These are phyloP conservation scores for Setipinna tenuifilis DNA, from an alignment of 2,797 vertebrate genomes.

Conservation along the genomic window DNA sequence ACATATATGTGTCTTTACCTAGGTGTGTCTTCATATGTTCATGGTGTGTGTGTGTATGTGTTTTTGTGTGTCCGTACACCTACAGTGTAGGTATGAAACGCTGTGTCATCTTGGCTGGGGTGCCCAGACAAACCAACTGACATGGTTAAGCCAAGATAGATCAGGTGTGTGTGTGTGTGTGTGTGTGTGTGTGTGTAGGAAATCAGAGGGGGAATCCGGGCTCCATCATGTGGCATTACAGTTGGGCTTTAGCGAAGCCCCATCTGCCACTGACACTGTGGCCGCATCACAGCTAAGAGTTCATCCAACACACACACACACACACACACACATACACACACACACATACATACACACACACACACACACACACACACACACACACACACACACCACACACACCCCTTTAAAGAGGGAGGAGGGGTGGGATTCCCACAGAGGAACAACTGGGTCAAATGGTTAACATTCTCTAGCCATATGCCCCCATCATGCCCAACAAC, in stretches of 20 bases:
- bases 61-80: background rate
- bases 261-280: constrained; percentile 31
- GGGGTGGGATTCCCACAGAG: background rate
- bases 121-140: background rate
- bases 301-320: background rate
- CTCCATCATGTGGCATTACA: constrained; percentile 16
- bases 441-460: constrained; percentile 39
- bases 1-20: background rate
- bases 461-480: constrained; percentile 34
- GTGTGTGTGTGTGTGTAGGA: constrained; percentile 25
- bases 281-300: background rate
- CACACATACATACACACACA: background rate
- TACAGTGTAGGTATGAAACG: background rate
- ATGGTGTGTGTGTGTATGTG: no score
- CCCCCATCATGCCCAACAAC: background rate
- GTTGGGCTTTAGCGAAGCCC: background rate
- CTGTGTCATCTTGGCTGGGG: background rate
- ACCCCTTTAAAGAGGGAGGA: background rate
- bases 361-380: constrained; percentile 1
- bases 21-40: no score
- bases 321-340: no score
- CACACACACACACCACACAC: constrained; percentile 9
- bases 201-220: background rate
- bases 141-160: background rate
- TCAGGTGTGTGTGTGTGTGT: background rate